Percentiles rank a stretch among this genome's conserved stretches.
phyloP scores from a whole-genome alignment of 2,888 invertebrate genomes.

The Microctonus hyperodae region DNA sequence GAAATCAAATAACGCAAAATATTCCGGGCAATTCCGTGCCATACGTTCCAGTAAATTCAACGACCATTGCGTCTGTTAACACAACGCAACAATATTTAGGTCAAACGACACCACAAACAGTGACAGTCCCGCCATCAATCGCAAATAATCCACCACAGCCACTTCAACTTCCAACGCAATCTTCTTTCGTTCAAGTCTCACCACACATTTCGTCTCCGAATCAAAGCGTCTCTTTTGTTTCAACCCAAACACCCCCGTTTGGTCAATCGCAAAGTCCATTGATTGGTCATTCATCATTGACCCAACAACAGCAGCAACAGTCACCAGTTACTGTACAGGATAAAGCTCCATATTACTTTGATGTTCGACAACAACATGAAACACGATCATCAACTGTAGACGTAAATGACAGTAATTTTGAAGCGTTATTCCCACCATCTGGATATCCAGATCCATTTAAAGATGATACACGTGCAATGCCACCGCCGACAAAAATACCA shows the following conservation, averaged over 20 bases:
- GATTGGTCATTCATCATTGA: constrained; percentile 53
- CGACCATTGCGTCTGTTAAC: constrained; percentile 46
- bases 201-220: constrained; percentile 54
- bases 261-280: constrained; percentile 56
- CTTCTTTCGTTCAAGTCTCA: constrained; percentile 40
- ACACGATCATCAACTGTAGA: constrained; percentile 35
- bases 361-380: constrained; percentile 48
- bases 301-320: constrained; percentile 53
- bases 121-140: background rate
- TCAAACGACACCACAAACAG: constrained; percentile 39
- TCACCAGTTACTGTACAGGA: constrained; percentile 60
- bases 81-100: constrained; percentile 47
- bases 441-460: constrained; percentile 76
- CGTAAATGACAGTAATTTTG: constrained; percentile 63
- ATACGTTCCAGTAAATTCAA: constrained; percentile 50
- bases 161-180: constrained; percentile 39
- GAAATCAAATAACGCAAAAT: constrained; percentile 49
- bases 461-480: constrained; percentile 64
- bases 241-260: constrained; percentile 50
- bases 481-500: constrained; percentile 57
- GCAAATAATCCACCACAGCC: constrained; percentile 30
- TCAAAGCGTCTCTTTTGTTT: constrained; percentile 50
- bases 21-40: constrained; percentile 47
- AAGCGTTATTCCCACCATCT: constrained; percentile 72
- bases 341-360: constrained; percentile 54